Evolutionary conservation across 2,113 vertebrate genomes (phyloP), one percentile per base, ranked within the genome.

Genomic region (Sterna hirundo): DNA sequence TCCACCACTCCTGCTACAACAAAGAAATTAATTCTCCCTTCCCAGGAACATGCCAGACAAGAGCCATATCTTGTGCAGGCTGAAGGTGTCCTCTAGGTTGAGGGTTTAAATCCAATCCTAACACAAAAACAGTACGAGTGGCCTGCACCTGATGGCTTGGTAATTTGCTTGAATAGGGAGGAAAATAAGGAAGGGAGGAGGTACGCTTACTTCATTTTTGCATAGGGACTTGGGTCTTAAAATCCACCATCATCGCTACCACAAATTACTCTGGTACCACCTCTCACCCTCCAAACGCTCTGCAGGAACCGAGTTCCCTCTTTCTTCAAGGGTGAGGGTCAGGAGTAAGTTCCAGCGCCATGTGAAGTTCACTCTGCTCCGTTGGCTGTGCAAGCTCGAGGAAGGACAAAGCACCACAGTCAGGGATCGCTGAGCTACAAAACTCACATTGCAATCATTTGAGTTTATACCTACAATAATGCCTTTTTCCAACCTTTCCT

Each of bases 131-230:
- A 20, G 0, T 13, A 76, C 23, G 10, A 52, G 9, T 3, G 74
- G 17, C 17, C 55, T 54, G 55, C 49, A 82, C 22, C 25, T 58
- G 8, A 74, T 40, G 26, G 22, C 26, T 87, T 82, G 51, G 47
- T 25, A 87, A 60, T 38, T 87, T 79, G 38, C 38, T 52, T 64
- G 47, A 54, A 83, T 71, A 78, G 11, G 8, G 11, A 86, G 17
- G 27, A 69, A 77, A 58, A 15, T 12, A 49, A 40, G 8, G 13
- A 12, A 71, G 0, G 0, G 10, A 68, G 8, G 4, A 60, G 5
- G 4, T 1, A 3, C 27, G 42, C 5, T 51, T 61, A 77, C 14
- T 54, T 80, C 9, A 3, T 46, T 77, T 70, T 46, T 47, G 9
- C 27, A 51, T 10, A 47, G 44, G 5, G 14, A 76, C 51, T 76